Conservation (phyloP, 2,113 vertebrate species). For the Pterocles burchelli region DNA sequence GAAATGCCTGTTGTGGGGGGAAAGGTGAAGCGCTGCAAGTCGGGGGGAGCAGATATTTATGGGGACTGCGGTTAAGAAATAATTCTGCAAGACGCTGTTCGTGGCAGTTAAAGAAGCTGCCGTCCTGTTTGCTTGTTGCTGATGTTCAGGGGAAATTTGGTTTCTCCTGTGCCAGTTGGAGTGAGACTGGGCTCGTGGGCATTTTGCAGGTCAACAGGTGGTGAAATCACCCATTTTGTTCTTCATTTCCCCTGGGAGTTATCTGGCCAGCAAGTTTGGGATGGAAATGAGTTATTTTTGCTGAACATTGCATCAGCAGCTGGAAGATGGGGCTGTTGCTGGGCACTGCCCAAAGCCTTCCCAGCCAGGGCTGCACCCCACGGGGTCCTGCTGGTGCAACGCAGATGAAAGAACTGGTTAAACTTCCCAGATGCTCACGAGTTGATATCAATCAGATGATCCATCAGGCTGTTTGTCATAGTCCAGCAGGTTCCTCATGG, state of each 20-base stretch:
- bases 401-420: not conserved
- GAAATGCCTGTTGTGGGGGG: not conserved
- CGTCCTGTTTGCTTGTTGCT: not conserved
- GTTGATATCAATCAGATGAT: not conserved
- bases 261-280: not conserved
- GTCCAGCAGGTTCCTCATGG: not conserved
- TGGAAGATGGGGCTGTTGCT: not conserved
- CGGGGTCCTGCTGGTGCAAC: not conserved
- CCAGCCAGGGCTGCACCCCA: not conserved
- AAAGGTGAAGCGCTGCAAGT: not conserved
- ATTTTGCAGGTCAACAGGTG: not conserved
- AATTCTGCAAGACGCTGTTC: rapidly evolving
- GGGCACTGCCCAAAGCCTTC: not conserved
- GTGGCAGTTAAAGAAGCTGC: not conserved
- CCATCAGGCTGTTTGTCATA: not conserved
- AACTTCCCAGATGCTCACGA: not conserved
- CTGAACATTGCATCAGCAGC: not conserved
- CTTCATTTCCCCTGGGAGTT: not conserved
- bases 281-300: not conserved
- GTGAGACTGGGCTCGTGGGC: not conserved
- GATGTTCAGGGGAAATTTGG: not conserved
- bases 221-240: not conserved
- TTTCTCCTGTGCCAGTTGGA: not conserved
- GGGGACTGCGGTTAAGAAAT: not conserved
- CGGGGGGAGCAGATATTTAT: not conserved